Evolutionary conservation across 2,797 vertebrate species (phyloP), one percentile per base, ranked within the genome.

Genomic region (Cyclopterus lumpus): DNA sequence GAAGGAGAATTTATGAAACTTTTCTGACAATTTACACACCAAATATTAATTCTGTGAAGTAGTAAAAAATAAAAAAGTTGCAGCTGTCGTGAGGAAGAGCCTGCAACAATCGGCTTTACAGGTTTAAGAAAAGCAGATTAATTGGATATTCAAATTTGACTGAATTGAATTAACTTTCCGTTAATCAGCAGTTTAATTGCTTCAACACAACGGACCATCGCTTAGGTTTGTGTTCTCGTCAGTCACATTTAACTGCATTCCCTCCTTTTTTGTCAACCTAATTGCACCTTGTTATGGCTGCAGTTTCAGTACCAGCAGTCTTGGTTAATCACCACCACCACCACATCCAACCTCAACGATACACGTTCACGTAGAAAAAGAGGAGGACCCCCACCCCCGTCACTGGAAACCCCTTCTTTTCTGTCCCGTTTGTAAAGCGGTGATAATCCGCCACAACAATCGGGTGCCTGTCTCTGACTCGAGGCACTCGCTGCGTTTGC

Each of bases 361-460:
- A 58, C 24, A 66, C 57, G 2, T 66, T 32, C 2, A 53, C 34
- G 58, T 18, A 44, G 54, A 14, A 3, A n/a, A 5, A 16, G 22
- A 6, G 53, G 68, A 44, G 44, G 62, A 85, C 86, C 75, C 60
- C 62, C 80, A 38, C 38, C 38, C 38, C 6, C 38, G 38, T 2
- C 38, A 12, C 38, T 40, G 38, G 73, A 86, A 86, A 86, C 75
- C 60, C 62, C 80, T 82, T 67, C 44, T 53, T 58, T 80, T 73
- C 79, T 69, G 69, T 77, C 74, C 69, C 8, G 51, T 36, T 77
- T 3, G 79, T 79, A 84, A 87, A 85, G 85, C 71, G 16, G 48
- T 15, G 79, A 79, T 92, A 91, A 92, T 90, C 88, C 57, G 0
- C 44, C 66, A 24, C 78, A 87, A 93, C 92, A 92, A 92, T 90